phyloP scores from a whole-genome alignment of 2,797 vertebrate genomes.

The Loriculus beryllinus region DNA sequence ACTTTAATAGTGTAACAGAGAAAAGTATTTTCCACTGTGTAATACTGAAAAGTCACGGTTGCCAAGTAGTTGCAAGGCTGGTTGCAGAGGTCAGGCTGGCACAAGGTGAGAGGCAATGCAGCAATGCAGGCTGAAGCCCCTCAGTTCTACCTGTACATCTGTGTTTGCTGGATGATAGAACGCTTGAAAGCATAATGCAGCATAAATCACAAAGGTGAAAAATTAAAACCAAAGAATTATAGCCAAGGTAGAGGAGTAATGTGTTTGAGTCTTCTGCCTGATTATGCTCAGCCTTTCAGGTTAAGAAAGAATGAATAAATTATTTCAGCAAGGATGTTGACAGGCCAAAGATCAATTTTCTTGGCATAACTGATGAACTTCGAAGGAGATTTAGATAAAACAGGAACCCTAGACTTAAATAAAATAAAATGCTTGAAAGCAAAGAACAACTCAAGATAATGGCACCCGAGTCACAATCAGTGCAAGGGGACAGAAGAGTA shows the following conservation, averaged over 20 bases:
- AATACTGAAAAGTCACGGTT: not conserved
- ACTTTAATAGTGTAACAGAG: not conserved
- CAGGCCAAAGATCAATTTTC: constrained; percentile 23
- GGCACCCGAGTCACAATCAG: not conserved
- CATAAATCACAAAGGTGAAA: not conserved
- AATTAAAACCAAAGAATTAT: not conserved
- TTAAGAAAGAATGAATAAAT: not conserved
- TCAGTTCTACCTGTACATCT: not conserved
- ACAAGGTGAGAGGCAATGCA: not conserved
- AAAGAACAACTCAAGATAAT: not conserved
- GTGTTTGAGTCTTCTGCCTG: not conserved
- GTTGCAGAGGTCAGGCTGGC: not conserved
- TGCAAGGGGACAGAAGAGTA: not conserved
- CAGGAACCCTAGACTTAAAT: constrained; percentile 1
- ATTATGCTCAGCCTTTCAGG: not conserved
- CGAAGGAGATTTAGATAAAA: not conserved
- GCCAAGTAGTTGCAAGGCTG: not conserved
- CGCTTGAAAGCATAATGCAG: not conserved
- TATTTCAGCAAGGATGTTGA: not conserved
- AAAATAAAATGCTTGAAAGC: constrained; percentile 32
- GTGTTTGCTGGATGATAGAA: not conserved
- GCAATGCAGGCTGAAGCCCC: not conserved
- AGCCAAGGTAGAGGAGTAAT: not conserved
- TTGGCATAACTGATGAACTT: not conserved
- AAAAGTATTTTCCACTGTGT: not conserved